phyloP scores from a whole-genome alignment of 2,888 invertebrate species.

The Ypsolopha scabrella region DNA sequence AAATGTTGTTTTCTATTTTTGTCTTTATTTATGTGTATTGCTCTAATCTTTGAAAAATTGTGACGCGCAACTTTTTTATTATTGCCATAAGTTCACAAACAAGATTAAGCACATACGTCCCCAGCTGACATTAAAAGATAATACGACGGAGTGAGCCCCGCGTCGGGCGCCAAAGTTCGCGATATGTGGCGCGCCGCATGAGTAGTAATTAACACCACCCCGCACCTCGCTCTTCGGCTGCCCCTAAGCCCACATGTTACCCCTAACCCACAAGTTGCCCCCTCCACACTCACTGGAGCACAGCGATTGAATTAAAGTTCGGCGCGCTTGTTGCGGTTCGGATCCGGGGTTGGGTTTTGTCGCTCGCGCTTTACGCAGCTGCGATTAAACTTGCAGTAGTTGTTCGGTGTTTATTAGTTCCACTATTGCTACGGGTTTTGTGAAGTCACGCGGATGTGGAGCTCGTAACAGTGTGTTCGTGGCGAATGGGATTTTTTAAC shows the following conservation, averaged over 20 bases:
- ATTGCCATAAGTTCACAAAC: conserved; percentile 28
- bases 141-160: conserved; percentile 34
- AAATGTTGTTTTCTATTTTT: too few species aligned
- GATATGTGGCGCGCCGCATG: conserved; percentile 64
- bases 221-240: conserved; percentile 19
- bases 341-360: conserved; percentile 59
- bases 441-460: not conserved
- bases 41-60: conserved; percentile 2
- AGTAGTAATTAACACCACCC: conserved; percentile 66
- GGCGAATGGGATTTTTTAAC: too few species aligned
- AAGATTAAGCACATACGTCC: conserved; percentile 29
- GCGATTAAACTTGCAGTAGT: conserved; percentile 61
- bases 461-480: too few species aligned
- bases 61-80: conserved; percentile 23
- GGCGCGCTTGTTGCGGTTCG: conserved; percentile 62
- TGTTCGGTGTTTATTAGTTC: conserved; percentile 57
- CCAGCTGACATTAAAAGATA: conserved; percentile 51
- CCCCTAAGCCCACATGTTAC: conserved; percentile 2
- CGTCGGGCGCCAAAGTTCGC: conserved; percentile 61
- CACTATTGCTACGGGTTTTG: conserved; percentile 15
- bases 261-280: conserved; percentile 8
- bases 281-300: conserved; percentile 40
- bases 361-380: conserved; percentile 56
- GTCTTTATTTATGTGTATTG: not conserved
- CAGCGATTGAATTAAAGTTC: conserved; percentile 69